phyloP scores from a whole-genome alignment of 2,888 invertebrate genomes.

The Incurvaria masculella region DNA sequence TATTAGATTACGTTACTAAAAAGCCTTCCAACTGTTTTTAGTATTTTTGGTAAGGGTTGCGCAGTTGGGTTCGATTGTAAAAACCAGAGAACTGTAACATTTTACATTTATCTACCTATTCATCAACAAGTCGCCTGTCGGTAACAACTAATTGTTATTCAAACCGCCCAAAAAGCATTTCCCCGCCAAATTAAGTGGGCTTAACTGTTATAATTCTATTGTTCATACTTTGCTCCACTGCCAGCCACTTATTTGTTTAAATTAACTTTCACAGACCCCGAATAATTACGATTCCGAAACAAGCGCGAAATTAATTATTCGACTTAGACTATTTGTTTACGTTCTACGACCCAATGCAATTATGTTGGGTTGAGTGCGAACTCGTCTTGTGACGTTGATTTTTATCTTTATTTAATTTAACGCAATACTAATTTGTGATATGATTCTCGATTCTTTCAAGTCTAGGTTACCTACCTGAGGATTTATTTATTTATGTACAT shows the following conservation, averaged over 20 bases:
- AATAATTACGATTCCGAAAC: conserved; percentile 10
- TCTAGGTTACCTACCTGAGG: too few species aligned
- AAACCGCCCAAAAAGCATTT: conserved; percentile 6
- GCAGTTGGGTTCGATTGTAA: too few species aligned
- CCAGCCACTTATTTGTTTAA: background rate
- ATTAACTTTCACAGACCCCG: conserved; percentile 1
- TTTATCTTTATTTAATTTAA: background rate
- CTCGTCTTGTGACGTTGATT: background rate
- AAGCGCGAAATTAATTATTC: conserved; percentile 12
- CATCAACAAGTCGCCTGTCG: conserved; percentile 7
- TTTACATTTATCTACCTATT: too few species aligned
- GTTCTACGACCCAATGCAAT: conserved; percentile 10
- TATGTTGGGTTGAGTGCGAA: conserved; percentile 6
- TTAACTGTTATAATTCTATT: conserved; percentile 11
- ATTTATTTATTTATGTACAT: too few species aligned
- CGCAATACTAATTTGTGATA: conserved; percentile 26
- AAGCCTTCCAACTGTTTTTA: too few species aligned
- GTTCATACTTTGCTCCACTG: background rate
- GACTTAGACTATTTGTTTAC: conserved; percentile 12
- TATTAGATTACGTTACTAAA: too few species aligned
- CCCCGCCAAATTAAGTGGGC: conserved; percentile 16
- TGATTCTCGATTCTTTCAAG: too few species aligned
- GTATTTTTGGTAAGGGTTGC: too few species aligned
- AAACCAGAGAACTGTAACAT: too few species aligned
- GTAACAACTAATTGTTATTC: conserved; percentile 4